phyloP scores from a whole-genome alignment of 2,888 invertebrate species.

The Marronus borbonicus region DNA sequence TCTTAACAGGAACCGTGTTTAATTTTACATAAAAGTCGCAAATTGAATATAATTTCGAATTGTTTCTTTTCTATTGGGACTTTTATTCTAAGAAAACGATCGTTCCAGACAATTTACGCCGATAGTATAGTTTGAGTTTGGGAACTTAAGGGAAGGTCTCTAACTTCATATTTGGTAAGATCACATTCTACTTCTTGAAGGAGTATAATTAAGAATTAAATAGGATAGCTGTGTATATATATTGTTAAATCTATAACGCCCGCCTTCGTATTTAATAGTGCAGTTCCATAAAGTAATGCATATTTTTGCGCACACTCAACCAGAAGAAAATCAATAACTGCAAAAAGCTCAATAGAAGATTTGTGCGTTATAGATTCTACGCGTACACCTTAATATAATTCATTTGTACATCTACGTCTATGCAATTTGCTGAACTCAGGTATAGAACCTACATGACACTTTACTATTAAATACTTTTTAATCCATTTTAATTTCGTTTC shows the following conservation, averaged over 20 bases:
- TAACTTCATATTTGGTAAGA: conserved; percentile 10
- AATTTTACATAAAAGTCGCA: background rate
- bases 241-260: background rate
- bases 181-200: background rate
- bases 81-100: background rate
- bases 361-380: conserved; percentile 4
- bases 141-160: background rate
- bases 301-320: conserved; percentile 41
- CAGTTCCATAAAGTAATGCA: conserved; percentile 4
- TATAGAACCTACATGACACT: no score
- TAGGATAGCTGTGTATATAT: no score
- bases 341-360: background rate
- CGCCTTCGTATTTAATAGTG: background rate
- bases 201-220: no score
- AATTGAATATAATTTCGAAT: conserved; percentile 8
- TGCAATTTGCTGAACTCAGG: background rate
- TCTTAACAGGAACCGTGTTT: background rate
- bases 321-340: conserved; percentile 27
- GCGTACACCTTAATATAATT: background rate
- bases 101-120: background rate
- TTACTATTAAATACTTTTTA: no score
- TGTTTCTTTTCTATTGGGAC: conserved; percentile 1
- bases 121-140: background rate
- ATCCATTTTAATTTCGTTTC: no score
- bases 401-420: background rate